Evolutionary conservation across 2,888 invertebrate species (phyloP), one percentile per base, ranked within the genome.

Genomic region (Hydroisotoma schaefferi): DNA sequence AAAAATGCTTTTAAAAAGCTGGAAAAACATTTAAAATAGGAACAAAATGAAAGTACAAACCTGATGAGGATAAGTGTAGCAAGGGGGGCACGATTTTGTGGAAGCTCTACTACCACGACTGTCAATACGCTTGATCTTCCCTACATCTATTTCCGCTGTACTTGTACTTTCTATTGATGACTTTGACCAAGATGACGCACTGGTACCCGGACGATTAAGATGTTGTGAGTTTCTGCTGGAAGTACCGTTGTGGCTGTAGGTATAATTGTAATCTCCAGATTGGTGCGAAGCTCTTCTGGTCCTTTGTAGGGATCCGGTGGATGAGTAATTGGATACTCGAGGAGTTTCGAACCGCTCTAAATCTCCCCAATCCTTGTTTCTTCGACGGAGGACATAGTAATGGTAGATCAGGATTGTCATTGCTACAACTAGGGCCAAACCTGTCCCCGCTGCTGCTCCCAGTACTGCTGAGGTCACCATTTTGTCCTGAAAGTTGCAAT

Each of bases 391-490:
- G 26, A 81, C 78, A 75, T 85, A 85, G 74, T 85, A 85, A 33
- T 84, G 83, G 74, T 84, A 85, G 69, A 85, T 80, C 29, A 86
- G 83, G 58, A 85, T 80, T 4, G 85, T 85, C 74, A 85, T 81
- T 12, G 85, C 85, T 33, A 85, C 80, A 57, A 85, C 75, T 26
- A 85, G 76, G 1, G 85, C 85, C 62, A 85, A 76, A 5, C 85
- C 85, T 2, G 43, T 27, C 8, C 38, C 29, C 26, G 52, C 79
- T 5, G 85, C 85, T 43, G 85, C 85, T 20, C 85, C 85, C 59
- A 86, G 76, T 33, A 85, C 82, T 43, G 85, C 84, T n/a, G 85
- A 83, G 52, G 82, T 82, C 58, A 84, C 83, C 83, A 85, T 83
- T n/a, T 46, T 48, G 48, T 4, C 10, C 28, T 8, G 12, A 20